Evolutionary conservation across 2,888 invertebrate genomes (phyloP).

Genomic region (Hydropsyche betteni): DNA sequence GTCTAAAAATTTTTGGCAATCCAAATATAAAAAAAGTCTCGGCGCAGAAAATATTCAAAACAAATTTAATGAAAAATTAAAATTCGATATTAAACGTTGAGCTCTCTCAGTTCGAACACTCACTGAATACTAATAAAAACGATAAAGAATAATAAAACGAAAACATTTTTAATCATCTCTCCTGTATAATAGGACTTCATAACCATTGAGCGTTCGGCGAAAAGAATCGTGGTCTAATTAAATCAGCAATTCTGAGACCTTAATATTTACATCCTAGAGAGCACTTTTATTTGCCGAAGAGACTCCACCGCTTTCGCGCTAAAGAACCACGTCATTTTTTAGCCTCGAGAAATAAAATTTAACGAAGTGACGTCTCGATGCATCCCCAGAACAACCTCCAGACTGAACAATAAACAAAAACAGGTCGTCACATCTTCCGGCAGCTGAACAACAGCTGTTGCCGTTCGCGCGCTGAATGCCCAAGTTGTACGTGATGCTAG

Average conservation of each 20-base stretch:
- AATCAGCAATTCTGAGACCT: not conserved
- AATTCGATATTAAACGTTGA: too few relatives aligned
- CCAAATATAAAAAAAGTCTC: too few relatives aligned
- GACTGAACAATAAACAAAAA: conserved; percentile 32
- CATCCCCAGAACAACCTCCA: not conserved
- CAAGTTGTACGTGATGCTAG: conserved; percentile 40
- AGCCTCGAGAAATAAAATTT: conserved; percentile 35
- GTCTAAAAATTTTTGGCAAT: too few relatives aligned
- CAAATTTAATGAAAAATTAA: too few relatives aligned
- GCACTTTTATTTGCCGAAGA: conserved; percentile 20
- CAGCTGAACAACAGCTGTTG: conserved; percentile 38
- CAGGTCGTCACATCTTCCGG: conserved; percentile 35
- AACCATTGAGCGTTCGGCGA: not conserved
- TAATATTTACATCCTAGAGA: conserved; percentile 5
- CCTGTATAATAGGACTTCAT: not conserved
- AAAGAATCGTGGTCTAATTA: conserved; percentile 15
- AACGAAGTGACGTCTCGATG: conserved; percentile 34
- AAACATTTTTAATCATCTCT: not conserved
- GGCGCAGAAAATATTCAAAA: too few relatives aligned
- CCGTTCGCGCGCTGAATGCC: conserved; percentile 32
- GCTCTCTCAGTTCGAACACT: too few relatives aligned
- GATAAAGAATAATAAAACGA: not conserved
- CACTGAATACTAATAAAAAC: conserved; percentile 10
- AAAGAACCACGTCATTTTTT: not conserved
- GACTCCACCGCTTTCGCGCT: conserved; percentile 1